Evolutionary conservation across 2,888 invertebrate genomes (phyloP).

Genomic region (Eupithecia subfuscata): DNA sequence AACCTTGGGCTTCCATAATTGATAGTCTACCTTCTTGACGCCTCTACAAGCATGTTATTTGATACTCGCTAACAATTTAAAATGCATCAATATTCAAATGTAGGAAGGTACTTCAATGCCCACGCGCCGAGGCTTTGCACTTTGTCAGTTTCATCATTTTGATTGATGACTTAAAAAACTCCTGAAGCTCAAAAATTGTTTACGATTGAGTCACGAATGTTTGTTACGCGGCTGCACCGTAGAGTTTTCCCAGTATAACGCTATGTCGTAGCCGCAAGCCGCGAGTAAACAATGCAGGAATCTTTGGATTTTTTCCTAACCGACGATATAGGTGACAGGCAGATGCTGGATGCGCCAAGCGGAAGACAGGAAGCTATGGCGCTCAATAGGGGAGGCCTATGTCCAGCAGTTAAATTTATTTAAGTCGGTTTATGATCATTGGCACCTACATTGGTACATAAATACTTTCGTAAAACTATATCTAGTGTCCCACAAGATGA

Average conservation of each 20-base stretch:
- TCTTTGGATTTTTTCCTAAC: background rate
- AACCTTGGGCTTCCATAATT: constrained; percentile 31
- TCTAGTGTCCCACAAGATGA: background rate
- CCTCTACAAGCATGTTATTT: constrained; percentile 8
- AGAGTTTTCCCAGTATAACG: background rate
- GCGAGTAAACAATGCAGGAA: background rate
- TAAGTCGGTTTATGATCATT: too few relatives aligned
- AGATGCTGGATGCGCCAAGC: too few relatives aligned
- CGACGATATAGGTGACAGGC: too few relatives aligned
- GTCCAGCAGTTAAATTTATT: too few relatives aligned
- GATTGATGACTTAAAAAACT: background rate
- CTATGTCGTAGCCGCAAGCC: background rate
- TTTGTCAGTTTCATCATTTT: background rate
- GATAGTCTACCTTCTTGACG: constrained; percentile 14
- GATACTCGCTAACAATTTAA: constrained; percentile 7
- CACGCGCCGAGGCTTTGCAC: constrained; percentile 3
- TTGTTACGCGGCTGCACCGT: background rate
- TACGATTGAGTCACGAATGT: background rate
- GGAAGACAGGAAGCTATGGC: too few relatives aligned
- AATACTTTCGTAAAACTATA: background rate
- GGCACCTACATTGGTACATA: background rate
- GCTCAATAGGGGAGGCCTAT: too few relatives aligned
- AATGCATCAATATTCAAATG: constrained; percentile 13
- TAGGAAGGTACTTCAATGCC: constrained; percentile 8
- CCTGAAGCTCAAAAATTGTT: background rate